A percentile compares a stretch with the other conserved stretches of the same genome.
Evolutionary conservation across 2,797 vertebrate genomes (phyloP).

Genomic region (Lagorchestes hirsutus): DNA sequence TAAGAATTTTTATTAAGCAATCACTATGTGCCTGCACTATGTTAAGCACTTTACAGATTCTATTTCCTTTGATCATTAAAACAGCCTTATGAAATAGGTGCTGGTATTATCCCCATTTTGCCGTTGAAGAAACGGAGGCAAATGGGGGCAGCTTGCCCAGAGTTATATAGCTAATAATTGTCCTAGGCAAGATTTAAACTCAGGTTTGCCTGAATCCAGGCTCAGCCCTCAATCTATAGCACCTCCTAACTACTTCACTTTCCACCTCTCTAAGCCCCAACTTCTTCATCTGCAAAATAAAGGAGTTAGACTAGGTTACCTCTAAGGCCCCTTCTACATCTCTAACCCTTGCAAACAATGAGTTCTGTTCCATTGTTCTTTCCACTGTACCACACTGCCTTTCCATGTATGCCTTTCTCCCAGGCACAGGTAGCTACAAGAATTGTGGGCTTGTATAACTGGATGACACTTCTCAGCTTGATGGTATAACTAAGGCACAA

Average conservation of each 20-base stretch:
- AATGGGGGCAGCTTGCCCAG: not conserved
- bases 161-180: not conserved
- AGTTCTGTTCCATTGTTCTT: not conserved
- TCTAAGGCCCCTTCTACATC: not conserved
- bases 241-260: not conserved
- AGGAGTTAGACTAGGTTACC: not conserved
- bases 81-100: not conserved
- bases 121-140: not conserved
- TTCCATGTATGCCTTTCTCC: not conserved
- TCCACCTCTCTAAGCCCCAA: not conserved
- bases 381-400: not conserved
- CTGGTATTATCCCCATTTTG: not conserved
- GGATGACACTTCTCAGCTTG: accelerated
- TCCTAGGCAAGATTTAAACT: not conserved
- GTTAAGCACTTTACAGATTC: not conserved
- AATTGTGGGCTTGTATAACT: not conserved
- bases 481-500: not conserved
- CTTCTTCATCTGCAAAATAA: not conserved
- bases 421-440: not conserved
- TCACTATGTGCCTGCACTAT: not conserved
- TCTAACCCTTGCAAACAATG: not conserved
- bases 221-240: not conserved
- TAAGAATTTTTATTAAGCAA: not conserved
- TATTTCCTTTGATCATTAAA: not conserved
- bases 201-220: not conserved